Conservation (phyloP, 1,140 invertebrate species). For the Vollenhovia emeryi region DNA sequence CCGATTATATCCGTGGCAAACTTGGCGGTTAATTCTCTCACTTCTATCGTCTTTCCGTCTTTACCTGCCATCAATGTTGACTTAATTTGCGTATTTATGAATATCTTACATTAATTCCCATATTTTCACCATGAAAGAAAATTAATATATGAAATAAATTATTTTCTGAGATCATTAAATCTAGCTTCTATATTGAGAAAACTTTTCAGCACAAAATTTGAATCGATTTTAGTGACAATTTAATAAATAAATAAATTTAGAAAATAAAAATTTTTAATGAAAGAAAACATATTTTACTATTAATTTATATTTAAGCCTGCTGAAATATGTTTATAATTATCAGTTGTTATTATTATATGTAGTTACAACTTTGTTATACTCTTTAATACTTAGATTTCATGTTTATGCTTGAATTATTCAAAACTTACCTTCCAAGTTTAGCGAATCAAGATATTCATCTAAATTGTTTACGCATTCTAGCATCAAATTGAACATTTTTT, state of each 20-base stretch:
- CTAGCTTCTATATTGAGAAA: neutral
- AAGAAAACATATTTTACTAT: neutral
- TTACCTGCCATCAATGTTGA: constrained; percentile 42
- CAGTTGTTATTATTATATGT: neutral
- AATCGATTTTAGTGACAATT: neutral
- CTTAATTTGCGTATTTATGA: neutral
- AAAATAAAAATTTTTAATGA: neutral
- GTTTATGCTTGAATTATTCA: neutral
- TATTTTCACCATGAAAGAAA: neutral
- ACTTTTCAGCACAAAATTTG: neutral
- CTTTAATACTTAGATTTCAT: neutral
- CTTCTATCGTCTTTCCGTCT: constrained; percentile 72
- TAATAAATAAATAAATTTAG: neutral
- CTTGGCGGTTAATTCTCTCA: constrained; percentile 83
- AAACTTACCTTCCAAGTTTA: constrained; percentile 65
- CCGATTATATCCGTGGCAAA: constrained; percentile 88
- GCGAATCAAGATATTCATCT: constrained; percentile 70
- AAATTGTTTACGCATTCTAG: constrained; percentile 80
- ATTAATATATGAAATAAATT: neutral
- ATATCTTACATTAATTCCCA: neutral
- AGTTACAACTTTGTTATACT: neutral
- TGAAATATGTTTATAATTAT: neutral
- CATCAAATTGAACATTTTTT: constrained; percentile 83
- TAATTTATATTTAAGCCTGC: neutral
- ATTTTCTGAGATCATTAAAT: neutral